Conservation (phyloP, 1,140 invertebrate genomes). For the Bombus haemorrhoidalis region DNA sequence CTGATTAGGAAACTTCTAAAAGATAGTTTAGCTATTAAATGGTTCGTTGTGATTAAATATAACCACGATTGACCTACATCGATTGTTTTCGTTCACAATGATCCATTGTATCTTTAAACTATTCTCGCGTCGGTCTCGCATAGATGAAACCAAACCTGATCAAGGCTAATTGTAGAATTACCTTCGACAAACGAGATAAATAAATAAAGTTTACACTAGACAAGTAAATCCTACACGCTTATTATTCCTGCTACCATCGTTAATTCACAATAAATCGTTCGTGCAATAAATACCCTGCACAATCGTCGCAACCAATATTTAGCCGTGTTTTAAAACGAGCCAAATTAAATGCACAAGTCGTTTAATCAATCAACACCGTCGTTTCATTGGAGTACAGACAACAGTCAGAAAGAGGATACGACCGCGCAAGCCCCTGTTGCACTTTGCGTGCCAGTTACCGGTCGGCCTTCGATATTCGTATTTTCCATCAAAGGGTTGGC, state of each 20-base stretch:
- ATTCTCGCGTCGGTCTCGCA: too few species aligned
- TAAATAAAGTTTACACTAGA: too few species aligned
- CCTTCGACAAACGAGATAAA: too few species aligned
- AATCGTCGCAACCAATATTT: neutral
- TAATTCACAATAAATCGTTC: too few species aligned
- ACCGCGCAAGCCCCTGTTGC: neutral
- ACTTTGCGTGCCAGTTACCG: conserved; percentile 22
- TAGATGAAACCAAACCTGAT: too few species aligned
- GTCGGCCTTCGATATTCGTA: conserved; percentile 46
- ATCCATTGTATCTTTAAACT: too few species aligned
- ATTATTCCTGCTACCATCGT: too few species aligned
- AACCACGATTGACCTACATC: neutral
- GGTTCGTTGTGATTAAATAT: neutral
- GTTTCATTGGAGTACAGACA: neutral
- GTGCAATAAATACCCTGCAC: too few species aligned
- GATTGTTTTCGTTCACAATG: neutral
- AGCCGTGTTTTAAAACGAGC: neutral
- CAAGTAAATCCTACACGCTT: too few species aligned
- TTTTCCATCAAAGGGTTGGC: conserved; percentile 52
- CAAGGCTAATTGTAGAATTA: too few species aligned
- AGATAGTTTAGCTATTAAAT: neutral
- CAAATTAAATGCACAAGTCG: conserved; percentile 26
- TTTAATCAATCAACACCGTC: conserved; percentile 6
- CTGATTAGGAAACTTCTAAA: neutral
- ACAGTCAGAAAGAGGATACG: too few species aligned